phyloP scores from a whole-genome alignment of 2,113 vertebrate species.

The Percopsis transmontana region DNA sequence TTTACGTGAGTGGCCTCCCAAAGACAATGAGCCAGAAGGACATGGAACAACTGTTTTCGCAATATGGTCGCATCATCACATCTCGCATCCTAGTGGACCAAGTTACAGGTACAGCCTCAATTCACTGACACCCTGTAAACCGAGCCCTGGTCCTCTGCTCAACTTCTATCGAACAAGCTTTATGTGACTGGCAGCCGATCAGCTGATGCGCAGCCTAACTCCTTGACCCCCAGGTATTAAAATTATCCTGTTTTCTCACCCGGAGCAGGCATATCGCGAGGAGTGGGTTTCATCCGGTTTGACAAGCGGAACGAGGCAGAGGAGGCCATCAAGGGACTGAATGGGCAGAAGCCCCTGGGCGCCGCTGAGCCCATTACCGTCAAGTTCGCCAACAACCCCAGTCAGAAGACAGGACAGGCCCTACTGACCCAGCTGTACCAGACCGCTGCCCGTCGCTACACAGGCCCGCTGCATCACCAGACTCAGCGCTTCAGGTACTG shows the following conservation, averaged over 20 bases:
- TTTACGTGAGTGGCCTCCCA: constrained; percentile 93
- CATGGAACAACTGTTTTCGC: constrained; percentile 95
- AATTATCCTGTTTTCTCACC: constrained; percentile 54
- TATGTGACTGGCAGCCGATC: background rate
- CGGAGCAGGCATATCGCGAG: constrained; percentile 88
- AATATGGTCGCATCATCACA: constrained; percentile 96
- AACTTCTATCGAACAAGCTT: background rate
- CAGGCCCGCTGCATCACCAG: constrained; percentile 90
- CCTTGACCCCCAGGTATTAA: constrained; percentile 56
- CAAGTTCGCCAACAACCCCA: constrained; percentile 97
- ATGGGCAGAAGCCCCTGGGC: constrained; percentile 92
- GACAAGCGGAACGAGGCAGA: constrained; percentile 96
- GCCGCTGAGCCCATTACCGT: constrained; percentile 94
- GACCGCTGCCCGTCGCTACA: constrained; percentile 89
- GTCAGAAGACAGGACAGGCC: constrained; percentile 93
- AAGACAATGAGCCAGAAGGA: constrained; percentile 97
- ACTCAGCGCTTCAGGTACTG: constrained; percentile 94
- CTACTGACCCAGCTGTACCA: constrained; percentile 95
- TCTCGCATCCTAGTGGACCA: constrained; percentile 95
- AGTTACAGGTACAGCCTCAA: constrained; percentile 87
- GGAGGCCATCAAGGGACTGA: constrained; percentile 95
- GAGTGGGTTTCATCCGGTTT: constrained; percentile 96
- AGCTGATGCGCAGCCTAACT: background rate
- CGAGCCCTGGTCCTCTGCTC: background rate
- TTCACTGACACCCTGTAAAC: constrained; percentile 20